phyloP scores from a whole-genome alignment of 2,888 invertebrate genomes.

The Nemapogon koenigi region DNA sequence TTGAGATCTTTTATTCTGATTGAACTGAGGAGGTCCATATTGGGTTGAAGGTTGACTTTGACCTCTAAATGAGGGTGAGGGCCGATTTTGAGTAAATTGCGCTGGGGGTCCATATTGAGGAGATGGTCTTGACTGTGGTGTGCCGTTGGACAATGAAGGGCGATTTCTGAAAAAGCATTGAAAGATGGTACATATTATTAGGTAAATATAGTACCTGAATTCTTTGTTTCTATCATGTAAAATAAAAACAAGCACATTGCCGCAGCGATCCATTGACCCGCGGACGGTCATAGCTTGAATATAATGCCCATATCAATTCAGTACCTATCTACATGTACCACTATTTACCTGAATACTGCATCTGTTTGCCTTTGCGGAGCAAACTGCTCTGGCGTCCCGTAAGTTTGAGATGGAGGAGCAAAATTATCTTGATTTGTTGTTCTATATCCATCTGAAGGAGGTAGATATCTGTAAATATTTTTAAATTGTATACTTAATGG shows the following conservation, averaged over 20 bases:
- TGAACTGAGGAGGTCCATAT: conserved; percentile 13
- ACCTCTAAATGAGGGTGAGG: too few relatives aligned
- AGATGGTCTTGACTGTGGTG: conserved; percentile 27
- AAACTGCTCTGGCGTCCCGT: conserved; percentile 29
- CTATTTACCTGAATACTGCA: conserved; percentile 34
- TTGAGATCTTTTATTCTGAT: too few relatives aligned
- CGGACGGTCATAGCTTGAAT: too few relatives aligned
- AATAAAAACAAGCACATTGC: too few relatives aligned
- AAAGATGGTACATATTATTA: background rate
- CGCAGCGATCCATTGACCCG: too few relatives aligned
- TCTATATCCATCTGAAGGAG: conserved; percentile 27
- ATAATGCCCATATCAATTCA: too few relatives aligned
- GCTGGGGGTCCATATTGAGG: conserved; percentile 19
- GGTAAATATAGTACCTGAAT: too few relatives aligned
- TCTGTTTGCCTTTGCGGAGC: conserved; percentile 30
- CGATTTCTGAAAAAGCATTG: conserved; percentile 26
- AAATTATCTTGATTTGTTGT: conserved; percentile 22
- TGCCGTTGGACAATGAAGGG: conserved; percentile 43
- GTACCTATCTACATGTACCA: background rate
- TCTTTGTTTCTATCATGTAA: too few relatives aligned
- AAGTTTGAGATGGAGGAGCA: conserved; percentile 40
- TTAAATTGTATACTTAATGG: too few relatives aligned
- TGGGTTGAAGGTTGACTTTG: conserved; percentile 14
- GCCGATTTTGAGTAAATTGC: background rate
- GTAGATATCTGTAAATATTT: conserved; percentile 39